These are phyloP conservation scores for Lepilemur ruficaudatus DNA, from an alignment of 2,797 vertebrate species.

Conservation along the genomic window DNA sequence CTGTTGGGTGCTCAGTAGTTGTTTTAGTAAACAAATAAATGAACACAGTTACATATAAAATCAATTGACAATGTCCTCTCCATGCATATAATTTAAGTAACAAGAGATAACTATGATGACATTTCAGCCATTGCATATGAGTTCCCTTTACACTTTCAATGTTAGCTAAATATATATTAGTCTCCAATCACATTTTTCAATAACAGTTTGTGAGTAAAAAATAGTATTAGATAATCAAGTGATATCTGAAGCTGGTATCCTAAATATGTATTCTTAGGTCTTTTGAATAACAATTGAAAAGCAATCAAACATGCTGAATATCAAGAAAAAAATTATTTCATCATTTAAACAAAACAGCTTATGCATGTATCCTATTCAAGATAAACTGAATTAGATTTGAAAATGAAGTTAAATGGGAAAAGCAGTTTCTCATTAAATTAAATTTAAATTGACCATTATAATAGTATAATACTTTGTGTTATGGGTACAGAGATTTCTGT, in stretches of 20 bases:
- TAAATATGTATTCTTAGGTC: background rate
- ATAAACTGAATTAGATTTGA: background rate
- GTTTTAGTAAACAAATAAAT: background rate
- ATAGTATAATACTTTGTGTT: conserved; percentile 1
- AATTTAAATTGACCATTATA: conserved; percentile 13
- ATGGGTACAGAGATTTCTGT: background rate
- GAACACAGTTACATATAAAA: background rate
- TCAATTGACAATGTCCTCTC: background rate
- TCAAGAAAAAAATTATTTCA: background rate
- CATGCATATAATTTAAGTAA: background rate
- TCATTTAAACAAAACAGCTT: background rate
- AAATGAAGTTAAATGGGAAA: conserved; percentile 42
- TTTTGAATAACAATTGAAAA: conserved; percentile 10
- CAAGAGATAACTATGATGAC: background rate
- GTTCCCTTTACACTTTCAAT: background rate
- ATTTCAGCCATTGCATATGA: background rate
- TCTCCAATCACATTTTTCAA: background rate
- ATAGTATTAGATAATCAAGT: background rate
- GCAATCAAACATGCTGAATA: background rate
- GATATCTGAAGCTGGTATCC: background rate
- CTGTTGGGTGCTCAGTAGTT: background rate
- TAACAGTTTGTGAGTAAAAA: background rate
- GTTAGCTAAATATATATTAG: conserved; percentile 19
- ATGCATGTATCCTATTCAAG: background rate
- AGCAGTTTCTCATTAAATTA: conserved; percentile 1